These are phyloP conservation scores for Merodon equestris DNA, from an alignment of 2,888 invertebrate species.

Conservation along the genomic window DNA sequence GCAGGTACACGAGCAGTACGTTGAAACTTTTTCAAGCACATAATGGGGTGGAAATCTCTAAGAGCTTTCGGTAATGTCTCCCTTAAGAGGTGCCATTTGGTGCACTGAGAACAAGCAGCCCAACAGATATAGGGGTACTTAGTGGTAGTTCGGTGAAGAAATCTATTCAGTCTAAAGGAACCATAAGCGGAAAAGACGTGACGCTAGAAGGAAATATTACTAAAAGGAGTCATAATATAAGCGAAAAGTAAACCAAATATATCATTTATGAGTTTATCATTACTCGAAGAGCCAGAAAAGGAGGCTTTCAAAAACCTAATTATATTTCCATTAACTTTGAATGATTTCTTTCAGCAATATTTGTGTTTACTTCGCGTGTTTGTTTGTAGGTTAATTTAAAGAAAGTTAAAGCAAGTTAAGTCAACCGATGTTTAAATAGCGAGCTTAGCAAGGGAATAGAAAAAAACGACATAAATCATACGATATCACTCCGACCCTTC, in stretches of 20 bases:
- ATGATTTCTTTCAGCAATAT: no score
- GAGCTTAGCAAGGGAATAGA: not conserved
- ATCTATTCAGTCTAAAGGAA: constrained; percentile 21
- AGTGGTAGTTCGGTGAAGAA: constrained; percentile 51
- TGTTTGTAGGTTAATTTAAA: no score
- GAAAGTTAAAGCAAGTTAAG: no score
- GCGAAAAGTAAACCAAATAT: no score
- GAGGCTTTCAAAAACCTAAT: no score
- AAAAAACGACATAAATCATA: constrained; percentile 53
- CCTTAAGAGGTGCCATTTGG: constrained; percentile 54
- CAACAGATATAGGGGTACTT: constrained; percentile 34
- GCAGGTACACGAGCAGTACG: constrained; percentile 30
- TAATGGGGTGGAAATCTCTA: constrained; percentile 64
- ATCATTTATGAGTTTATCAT: no score
- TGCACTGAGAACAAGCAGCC: constrained; percentile 22
- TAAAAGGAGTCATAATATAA: no score
- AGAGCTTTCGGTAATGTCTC: constrained; percentile 69
- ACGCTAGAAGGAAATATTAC: constrained; percentile 42
- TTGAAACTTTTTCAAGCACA: constrained; percentile 61
- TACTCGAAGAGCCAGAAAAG: no score
- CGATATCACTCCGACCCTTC: constrained; percentile 35
- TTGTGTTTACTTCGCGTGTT: no score
- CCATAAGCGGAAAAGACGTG: constrained; percentile 10
- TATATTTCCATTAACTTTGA: no score
- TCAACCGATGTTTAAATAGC: no score